These are phyloP conservation scores for Rhinopomastus cyanomelas DNA, from an alignment of 2,113 vertebrate species.

Conservation along the genomic window DNA sequence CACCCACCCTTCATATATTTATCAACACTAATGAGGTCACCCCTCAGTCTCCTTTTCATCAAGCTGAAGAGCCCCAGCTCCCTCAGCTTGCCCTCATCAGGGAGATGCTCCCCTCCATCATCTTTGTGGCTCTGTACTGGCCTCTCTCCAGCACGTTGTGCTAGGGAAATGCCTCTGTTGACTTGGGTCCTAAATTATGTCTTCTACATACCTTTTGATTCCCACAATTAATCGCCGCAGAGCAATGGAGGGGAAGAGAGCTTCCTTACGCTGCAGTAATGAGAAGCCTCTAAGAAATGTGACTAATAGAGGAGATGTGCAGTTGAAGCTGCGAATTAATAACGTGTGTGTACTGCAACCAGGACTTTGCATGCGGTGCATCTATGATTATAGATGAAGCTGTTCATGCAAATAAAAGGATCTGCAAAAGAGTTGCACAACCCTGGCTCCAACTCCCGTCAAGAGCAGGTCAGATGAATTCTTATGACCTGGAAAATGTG, in stretches of 20 bases:
- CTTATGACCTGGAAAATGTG: background rate
- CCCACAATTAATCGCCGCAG: conserved; percentile 29
- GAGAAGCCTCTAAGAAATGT: conserved; percentile 63
- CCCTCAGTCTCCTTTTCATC: too few relatives aligned
- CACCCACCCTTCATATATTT: too few relatives aligned
- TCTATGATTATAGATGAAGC: conserved; percentile 35
- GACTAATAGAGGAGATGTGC: conserved; percentile 52
- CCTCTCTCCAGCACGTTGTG: too few relatives aligned
- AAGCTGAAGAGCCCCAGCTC: too few relatives aligned
- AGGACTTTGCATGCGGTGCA: conserved; percentile 38
- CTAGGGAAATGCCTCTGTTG: background rate
- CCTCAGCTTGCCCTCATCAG: too few relatives aligned
- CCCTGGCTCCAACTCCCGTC: background rate
- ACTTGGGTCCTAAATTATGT: conserved; percentile 15
- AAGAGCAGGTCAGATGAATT: background rate
- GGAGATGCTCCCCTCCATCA: too few relatives aligned
- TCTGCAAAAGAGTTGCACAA: conserved; percentile 27
- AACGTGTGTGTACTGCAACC: conserved; percentile 44
- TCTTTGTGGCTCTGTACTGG: too few relatives aligned
- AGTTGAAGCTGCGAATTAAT: conserved; percentile 41
- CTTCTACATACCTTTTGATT: conserved; percentile 28
- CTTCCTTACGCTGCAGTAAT: conserved; percentile 68
- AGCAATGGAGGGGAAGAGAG: conserved; percentile 33
- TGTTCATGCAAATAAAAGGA: conserved; percentile 49
- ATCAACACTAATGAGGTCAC: too few relatives aligned